Evolutionary conservation across 2,113 vertebrate species (phyloP), one percentile per base, ranked within the genome.

Genomic region (Chrysemys picta): DNA sequence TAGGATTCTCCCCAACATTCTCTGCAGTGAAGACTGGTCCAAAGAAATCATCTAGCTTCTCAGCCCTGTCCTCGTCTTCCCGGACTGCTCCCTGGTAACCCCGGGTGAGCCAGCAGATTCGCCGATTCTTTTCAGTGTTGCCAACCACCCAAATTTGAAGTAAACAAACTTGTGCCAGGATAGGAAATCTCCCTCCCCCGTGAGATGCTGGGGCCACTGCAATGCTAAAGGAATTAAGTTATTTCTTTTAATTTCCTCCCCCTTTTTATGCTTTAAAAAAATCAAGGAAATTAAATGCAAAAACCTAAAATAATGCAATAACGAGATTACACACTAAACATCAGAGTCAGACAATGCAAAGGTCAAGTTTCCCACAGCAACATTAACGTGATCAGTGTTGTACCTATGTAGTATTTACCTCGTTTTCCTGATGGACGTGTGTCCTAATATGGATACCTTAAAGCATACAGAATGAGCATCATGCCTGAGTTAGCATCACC

Each of bases 371-470:
- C 47, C 65, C 78, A 47, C 59, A 76, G 87, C 80, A 95, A 89
- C 78, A 83, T 82, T 84, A 76, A 84, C 91, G 87, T 80, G 47
- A 87, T 89, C 87, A 27, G 54, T 47, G 45, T 25, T 24, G 25
- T 3, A 2, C 54, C 50, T 85, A 82, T 76, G 65, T 88, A 92
- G 92, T 93, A 89, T 85, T 88, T 86, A 79, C 85, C 90, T 85
- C 84, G 88, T 72, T 76, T 62, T 50, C 16, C 38, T 89, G 90
- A 95, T 92, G 84, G 89, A 96, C 50, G 21, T 5, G 0, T 24
- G 90, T 92, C 95, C 91, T 84, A 81, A 56, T 35, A 0, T 22
- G 22, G 90, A 79, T 89, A 91, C 87, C 90, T 84, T 90, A 90
- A 90, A 90, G 94, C 81, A 80, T 87, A 89, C 89, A 76, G 2